Evolutionary conservation across 2,113 vertebrate genomes (phyloP).

Genomic region (Thamnophis sirtalis): DNA sequence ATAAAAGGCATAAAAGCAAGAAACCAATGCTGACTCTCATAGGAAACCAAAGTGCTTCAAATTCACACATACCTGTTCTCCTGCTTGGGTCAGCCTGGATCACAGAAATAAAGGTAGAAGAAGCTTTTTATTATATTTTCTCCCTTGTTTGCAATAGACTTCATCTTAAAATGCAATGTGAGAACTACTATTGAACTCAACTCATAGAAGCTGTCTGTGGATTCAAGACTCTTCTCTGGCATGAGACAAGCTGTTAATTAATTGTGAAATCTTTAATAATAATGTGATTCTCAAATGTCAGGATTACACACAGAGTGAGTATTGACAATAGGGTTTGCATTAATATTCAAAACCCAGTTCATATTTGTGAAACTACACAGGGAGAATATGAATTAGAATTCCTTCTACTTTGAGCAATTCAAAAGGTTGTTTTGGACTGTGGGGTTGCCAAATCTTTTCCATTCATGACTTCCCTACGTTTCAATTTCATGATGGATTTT

Average conservation of each 20-base stretch:
- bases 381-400: slow-evolving; percentile 18
- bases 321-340: slow-evolving; percentile 22
- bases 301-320: slow-evolving; percentile 10
- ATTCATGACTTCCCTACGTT: background rate
- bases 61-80: background rate
- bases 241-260: slow-evolving; percentile 17
- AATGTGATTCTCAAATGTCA: slow-evolving; percentile 18
- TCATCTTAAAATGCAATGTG: background rate
- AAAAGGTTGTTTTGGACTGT: background rate
- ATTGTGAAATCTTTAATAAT: slow-evolving; percentile 32
- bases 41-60: background rate
- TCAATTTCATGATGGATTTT: background rate
- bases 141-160: background rate
- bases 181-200: background rate
- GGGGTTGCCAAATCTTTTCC: background rate
- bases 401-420: slow-evolving; percentile 16
- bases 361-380: slow-evolving; percentile 15
- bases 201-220: background rate
- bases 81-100: background rate
- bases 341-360: slow-evolving; percentile 19
- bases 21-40: background rate
- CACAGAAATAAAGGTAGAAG: background rate
- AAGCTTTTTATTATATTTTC: background rate
- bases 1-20: background rate
- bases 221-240: slow-evolving; percentile 20